Percentiles rank a stretch among this genome's conserved stretches.
Conservation (phyloP, 2,113 vertebrate genomes). For the Pterocles orientalis region DNA sequence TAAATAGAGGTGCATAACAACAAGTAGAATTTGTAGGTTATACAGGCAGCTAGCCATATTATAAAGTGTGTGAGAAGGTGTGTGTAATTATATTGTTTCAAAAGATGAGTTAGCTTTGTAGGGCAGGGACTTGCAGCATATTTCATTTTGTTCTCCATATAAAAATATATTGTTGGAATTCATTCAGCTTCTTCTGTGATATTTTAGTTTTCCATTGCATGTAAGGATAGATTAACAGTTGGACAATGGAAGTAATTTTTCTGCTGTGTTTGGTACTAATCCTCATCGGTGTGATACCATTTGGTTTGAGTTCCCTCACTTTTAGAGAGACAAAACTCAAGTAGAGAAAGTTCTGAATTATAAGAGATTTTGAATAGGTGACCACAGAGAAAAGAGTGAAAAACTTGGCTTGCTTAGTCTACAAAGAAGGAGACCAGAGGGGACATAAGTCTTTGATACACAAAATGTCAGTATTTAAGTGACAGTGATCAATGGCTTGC, state of each 20-base stretch:
- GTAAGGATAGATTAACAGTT: not conserved
- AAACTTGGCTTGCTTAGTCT: not conserved
- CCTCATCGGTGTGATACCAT: not conserved
- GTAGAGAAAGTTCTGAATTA: not conserved
- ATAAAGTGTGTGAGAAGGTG: not conserved
- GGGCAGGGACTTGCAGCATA: slow-evolving; percentile 12
- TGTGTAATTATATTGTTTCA: slow-evolving; percentile 26
- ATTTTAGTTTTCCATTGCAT: not conserved
- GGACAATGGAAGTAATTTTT: not conserved
- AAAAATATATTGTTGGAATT: slow-evolving; percentile 29
- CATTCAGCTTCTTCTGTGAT: not conserved
- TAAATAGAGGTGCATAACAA: not conserved
- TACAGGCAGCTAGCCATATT: not conserved
- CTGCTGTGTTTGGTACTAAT: not conserved
- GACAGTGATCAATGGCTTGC: not conserved
- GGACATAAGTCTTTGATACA: not conserved
- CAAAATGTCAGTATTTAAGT: not conserved
- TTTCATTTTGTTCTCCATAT: slow-evolving; percentile 43
- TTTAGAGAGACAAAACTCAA: not conserved
- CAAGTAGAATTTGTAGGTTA: not conserved
- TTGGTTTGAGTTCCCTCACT: not conserved
- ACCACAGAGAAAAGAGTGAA: not conserved
- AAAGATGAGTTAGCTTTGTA: not conserved
- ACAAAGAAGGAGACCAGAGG: not conserved
- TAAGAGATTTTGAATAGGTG: not conserved